These are phyloP conservation scores for Flexamia atlantica DNA, from an alignment of 2,888 invertebrate genomes.

Conservation along the genomic window DNA sequence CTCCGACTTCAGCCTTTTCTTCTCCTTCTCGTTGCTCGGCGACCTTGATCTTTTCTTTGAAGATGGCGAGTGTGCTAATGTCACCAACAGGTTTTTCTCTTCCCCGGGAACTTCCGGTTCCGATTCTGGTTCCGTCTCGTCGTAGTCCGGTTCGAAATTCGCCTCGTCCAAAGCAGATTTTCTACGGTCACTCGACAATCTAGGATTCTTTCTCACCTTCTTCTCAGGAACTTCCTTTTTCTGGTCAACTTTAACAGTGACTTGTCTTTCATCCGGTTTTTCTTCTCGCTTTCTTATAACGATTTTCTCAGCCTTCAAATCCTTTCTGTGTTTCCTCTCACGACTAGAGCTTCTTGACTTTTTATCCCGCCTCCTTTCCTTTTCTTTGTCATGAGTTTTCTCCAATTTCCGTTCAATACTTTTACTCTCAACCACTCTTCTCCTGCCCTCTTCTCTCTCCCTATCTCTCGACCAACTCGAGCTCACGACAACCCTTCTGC, in stretches of 20 bases:
- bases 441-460: conserved; percentile 63
- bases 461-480: conserved; percentile 59
- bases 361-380: conserved; percentile 52
- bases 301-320: conserved; percentile 55
- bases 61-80: conserved; percentile 29
- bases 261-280: conserved; percentile 60
- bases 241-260: conserved; percentile 48
- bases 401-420: conserved; percentile 54
- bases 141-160: conserved; percentile 87
- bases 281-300: conserved; percentile 55
- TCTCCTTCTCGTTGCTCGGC: conserved; percentile 61
- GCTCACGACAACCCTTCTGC: conserved; percentile 59
- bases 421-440: conserved; percentile 65
- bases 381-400: conserved; percentile 51
- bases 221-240: conserved; percentile 58
- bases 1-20: conserved; percentile 56
- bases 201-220: conserved; percentile 59
- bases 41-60: conserved; percentile 62
- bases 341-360: conserved; percentile 62
- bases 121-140: conserved; percentile 76
- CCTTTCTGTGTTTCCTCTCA: conserved; percentile 57
- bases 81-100: conserved; percentile 62
- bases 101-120: conserved; percentile 71
- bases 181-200: conserved; percentile 60
- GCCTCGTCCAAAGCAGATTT: conserved; percentile 81